A percentile compares a stretch with the other conserved stretches of the same genome.
Evolutionary conservation across 64 coral and sea anemone species (phyloP).

Genomic region (Exaiptasia diaphana): DNA sequence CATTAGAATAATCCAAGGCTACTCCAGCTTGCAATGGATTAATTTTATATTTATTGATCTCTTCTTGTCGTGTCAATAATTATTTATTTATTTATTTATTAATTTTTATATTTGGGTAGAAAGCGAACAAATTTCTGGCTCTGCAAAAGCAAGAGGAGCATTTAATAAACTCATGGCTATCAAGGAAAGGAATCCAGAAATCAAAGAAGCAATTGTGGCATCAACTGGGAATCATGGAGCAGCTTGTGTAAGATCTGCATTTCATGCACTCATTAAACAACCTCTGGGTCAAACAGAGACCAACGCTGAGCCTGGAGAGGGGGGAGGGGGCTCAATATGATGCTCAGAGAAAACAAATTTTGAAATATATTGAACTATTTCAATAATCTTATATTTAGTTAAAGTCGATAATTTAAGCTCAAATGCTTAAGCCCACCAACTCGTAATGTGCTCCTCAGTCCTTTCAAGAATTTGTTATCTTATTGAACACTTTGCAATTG

Average conservation of each 20-base stretch:
- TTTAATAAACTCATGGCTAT: slow-evolving; percentile 75
- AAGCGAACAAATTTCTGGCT: slow-evolving; percentile 84
- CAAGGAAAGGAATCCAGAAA: slow-evolving; percentile 39
- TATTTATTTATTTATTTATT: background rate
- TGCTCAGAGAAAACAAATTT: background rate
- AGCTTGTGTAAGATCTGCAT: slow-evolving; percentile 58
- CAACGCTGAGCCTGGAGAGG: too few relatives aligned
- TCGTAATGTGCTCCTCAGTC: too few relatives aligned
- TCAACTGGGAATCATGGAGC: slow-evolving; percentile 92
- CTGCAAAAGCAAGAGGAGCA: slow-evolving; percentile 85
- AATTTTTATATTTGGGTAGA: too few relatives aligned
- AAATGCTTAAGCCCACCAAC: background rate
- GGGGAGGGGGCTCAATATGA: too few relatives aligned
- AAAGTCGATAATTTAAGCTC: background rate
- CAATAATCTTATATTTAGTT: background rate
- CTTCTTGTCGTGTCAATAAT: background rate
- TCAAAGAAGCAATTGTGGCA: slow-evolving; percentile 49
- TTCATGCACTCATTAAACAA: background rate
- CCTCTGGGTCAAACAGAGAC: too few relatives aligned
- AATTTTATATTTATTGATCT: background rate
- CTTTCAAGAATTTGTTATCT: too few relatives aligned
- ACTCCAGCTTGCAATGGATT: background rate
- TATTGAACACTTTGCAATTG: too few relatives aligned
- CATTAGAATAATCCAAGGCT: background rate
- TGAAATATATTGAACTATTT: background rate